Base-by-base conservation (phyloP, 2,888 invertebrate species). In the Eristalis arbustorum region DNA sequence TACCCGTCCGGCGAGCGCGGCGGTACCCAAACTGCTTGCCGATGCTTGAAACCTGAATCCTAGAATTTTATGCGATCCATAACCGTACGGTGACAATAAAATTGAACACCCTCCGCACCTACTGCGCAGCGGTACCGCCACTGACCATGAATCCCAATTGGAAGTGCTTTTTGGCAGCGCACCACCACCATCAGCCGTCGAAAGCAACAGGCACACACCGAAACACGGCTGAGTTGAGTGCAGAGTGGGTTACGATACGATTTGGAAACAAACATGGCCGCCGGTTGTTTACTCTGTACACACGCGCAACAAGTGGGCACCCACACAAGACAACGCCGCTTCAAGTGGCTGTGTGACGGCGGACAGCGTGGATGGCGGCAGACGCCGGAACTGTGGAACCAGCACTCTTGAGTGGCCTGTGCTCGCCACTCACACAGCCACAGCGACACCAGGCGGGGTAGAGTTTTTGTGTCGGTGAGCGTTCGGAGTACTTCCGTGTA, bases 191-290 rank as follows among this genome's bases (percentile, higher is more conserved):
- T 25, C 25, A 25, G 10, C n/a, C n/a, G n/a, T n/a, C n/a, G n/a
- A n/a, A n/a, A n/a, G n/a, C 61, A 77, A 34, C 40, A 59, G 57
- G n/a, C 28, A 49, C 28, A 49, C 71, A 59, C 37, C 57, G 34
- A 18, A 42, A 42, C 13, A 59, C 18, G 14, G 13, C 31, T 14
- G 37, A 57, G 57, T 76, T 61, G 23, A 74, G 68, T 68, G 57
- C 73, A 14, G 56, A 81, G 77, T 77, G 74, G 77, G 23, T 78
- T 81, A 75, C 14, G 75, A 57, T 81, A 75, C 14, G 71, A 57
- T 77, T 80, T 56, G 22, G 84, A 85, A 82, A 85, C 85, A 82
- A 85, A 78, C 31, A 85, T 85, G 85, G 85, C 85, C 81, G 85
- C 40, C 67, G 23, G 82, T 82, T 85, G 82, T 85, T 82, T 82